phyloP scores from a whole-genome alignment of 1,140 invertebrate species.

The Anastrepha obliqua region DNA sequence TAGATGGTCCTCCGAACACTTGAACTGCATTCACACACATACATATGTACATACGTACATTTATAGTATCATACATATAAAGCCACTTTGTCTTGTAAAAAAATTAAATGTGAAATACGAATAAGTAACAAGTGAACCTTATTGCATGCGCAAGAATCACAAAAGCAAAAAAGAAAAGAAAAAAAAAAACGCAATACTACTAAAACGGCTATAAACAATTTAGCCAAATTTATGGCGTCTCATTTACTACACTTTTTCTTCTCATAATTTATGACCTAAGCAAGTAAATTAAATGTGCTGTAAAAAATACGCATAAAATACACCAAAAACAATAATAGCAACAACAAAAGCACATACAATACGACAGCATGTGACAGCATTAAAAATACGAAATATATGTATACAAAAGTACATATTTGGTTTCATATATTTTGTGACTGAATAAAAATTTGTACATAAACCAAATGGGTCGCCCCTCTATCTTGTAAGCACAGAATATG shows the following conservation, averaged over 20 bases:
- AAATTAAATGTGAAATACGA: neutral
- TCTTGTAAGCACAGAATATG: too few relatives aligned
- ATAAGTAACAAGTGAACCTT: neutral
- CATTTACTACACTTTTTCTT: conserved; percentile 50
- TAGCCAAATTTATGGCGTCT: conserved; percentile 53
- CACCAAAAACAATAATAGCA: neutral
- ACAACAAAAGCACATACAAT: neutral
- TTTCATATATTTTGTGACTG: neutral
- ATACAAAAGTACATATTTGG: too few relatives aligned
- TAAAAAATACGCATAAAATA: conserved; percentile 46
- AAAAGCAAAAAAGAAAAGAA: neutral
- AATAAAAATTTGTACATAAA: neutral
- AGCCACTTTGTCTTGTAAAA: neutral
- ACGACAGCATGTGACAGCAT: neutral
- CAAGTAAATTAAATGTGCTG: conserved; percentile 55
- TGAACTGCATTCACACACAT: neutral
- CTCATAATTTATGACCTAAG: conserved; percentile 48
- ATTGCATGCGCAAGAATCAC: neutral
- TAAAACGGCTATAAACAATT: conserved; percentile 52
- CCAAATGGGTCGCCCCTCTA: neutral
- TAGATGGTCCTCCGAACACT: neutral
- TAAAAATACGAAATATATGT: neutral
- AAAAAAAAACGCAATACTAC: neutral
- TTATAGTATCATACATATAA: neutral
- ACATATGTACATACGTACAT: neutral